These are phyloP conservation scores for Synanceia verrucosa DNA, from an alignment of 2,797 vertebrate species.

Conservation along the genomic window DNA sequence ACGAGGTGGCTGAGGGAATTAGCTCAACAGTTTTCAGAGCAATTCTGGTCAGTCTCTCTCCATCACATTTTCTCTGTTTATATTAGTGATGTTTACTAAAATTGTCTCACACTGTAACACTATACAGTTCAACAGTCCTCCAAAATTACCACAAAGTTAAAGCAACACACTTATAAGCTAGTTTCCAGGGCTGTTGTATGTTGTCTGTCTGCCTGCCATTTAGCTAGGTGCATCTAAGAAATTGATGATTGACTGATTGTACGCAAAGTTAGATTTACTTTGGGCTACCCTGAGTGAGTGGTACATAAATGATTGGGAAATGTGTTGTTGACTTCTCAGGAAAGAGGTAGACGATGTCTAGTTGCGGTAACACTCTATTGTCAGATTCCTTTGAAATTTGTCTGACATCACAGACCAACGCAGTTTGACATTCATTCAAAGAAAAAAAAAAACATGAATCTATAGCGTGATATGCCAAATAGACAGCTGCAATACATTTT, in stretches of 20 bases:
- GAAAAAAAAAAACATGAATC: not conserved
- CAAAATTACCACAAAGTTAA: not conserved
- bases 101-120: not conserved
- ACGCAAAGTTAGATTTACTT: not conserved
- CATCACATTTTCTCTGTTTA: not conserved
- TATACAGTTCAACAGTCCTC: not conserved
- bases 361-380: not conserved
- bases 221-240: not conserved
- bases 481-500: not conserved
- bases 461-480: not conserved
- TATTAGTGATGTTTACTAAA: not conserved
- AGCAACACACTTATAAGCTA: not conserved
- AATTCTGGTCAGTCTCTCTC: slow-evolving; percentile 89
- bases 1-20: slow-evolving; percentile 97
- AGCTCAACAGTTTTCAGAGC: slow-evolving; percentile 98
- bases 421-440: too few species aligned
- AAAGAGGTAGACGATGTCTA: not conserved
- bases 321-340: not conserved
- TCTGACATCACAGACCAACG: not conserved
- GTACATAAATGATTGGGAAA: not conserved
- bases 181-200: not conserved
- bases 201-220: not conserved
- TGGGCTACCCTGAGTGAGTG: not conserved
- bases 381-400: not conserved
- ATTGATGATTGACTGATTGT: not conserved